Base-by-base conservation (phyloP, 2,888 invertebrate species). In the Eilema caniola region DNA sequence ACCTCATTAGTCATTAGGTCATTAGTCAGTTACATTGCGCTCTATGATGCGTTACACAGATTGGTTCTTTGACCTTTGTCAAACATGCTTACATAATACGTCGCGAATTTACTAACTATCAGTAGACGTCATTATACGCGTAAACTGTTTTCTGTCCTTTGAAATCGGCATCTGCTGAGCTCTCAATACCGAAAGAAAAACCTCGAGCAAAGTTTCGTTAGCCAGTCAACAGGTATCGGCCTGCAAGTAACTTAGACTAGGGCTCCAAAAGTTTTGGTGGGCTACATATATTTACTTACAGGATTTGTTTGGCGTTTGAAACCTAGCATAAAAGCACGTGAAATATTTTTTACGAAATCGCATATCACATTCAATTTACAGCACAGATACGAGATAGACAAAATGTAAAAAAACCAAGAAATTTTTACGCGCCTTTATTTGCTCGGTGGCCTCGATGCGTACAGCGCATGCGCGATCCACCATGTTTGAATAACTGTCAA, bases 401-500 rank as follows among this genome's bases (percentile, higher is more conserved):
- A 62, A 72, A 62, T 23, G 47, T 69, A 7, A 33, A 61, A 67
- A 67, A 73, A 20, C 28, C 7, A 61, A 20, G n/a, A 53, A 70
- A 72, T 77, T 75, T 76, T 76, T 77, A 71, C 65, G 65, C 70
- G 65, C 66, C 65, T 53, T 24, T 78, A 74, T 83, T 81, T 79
- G 70, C 71, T 69, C 64, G 68, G 67, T 12, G 16, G 28, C 69
- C 33, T 20, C 57, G 62, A 62, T 57, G 65, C 53, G 12, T 23
- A 66, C 3, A 57, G 56, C 24, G 77, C 69, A 77, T 73, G 79
- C 68, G 77, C 68, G 63, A 62, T 61, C 79, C 67, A 80, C 81
- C 84, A 81, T 91, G 84, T 92, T 92, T 90, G 83, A 71, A 75
- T 92, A 92, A 92, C 93, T 92, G 93, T 93, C 88, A 86, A 82